Evolutionary conservation across 2,113 vertebrate genomes (phyloP).

Genomic region (Aptenodytes patagonicus): DNA sequence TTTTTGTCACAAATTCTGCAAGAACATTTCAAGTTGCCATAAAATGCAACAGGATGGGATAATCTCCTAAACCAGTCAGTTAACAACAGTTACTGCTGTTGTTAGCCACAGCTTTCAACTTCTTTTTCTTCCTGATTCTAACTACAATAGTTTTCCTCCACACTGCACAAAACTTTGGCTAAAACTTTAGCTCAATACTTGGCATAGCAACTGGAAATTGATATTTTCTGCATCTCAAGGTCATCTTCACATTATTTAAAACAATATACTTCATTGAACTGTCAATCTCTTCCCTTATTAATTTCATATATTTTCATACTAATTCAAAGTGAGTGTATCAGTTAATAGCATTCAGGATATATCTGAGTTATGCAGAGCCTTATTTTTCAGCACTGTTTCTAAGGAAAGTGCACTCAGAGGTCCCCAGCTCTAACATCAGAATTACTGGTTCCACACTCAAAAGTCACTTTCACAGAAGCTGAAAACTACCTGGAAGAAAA

Average conservation of each 20-base stretch:
- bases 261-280: too few species aligned
- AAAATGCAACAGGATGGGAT: not conserved
- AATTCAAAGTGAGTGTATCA: not conserved
- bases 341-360: not conserved
- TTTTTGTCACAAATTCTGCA: not conserved
- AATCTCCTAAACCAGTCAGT: not conserved
- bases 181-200: not conserved
- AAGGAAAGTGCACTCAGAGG: fast-evolving
- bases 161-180: not conserved
- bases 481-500: not conserved
- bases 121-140: not conserved
- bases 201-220: not conserved
- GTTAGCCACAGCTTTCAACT: not conserved
- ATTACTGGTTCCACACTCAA: not conserved
- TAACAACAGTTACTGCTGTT: not conserved
- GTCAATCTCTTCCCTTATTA: not conserved
- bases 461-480: not conserved
- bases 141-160: not conserved
- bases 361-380: not conserved
- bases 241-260: not conserved
- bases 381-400: not conserved
- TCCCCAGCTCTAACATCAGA: not conserved
- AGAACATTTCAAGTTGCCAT: not conserved
- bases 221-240: not conserved
- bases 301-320: not conserved